Evolutionary conservation across 2,797 vertebrate genomes (phyloP).

Genomic region (Tangara arthus): DNA sequence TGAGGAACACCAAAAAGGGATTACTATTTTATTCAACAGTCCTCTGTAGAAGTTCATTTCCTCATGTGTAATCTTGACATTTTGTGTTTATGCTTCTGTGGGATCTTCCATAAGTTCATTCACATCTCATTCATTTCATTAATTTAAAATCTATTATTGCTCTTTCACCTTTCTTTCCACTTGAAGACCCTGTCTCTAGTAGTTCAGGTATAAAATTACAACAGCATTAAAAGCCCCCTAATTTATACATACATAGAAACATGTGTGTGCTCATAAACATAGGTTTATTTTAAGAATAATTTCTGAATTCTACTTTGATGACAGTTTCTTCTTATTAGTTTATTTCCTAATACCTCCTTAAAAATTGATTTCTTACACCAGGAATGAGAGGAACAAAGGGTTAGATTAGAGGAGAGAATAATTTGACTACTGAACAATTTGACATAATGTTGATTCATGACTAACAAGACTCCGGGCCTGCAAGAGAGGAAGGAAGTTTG

Average conservation of each 20-base stretch:
- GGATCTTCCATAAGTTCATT: not conserved
- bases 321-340: not conserved
- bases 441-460: not conserved
- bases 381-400: not conserved
- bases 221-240: rapidly evolving
- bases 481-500: not conserved
- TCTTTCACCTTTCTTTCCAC: not conserved
- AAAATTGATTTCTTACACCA: not conserved
- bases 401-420: not conserved
- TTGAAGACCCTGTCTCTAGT: not conserved
- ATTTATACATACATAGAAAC: not conserved
- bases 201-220: not conserved
- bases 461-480: not conserved
- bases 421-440: not conserved
- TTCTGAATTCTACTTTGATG: not conserved
- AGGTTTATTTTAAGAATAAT: not conserved
- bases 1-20: not conserved
- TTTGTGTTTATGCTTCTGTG: not conserved
- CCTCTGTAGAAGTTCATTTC: not conserved
- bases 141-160: not conserved
- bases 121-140: not conserved
- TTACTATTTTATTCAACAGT: not conserved
- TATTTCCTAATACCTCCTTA: not conserved
- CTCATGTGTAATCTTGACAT: not conserved
- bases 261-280: not conserved